These are phyloP conservation scores for Vombatus ursinus DNA, from an alignment of 2,113 vertebrate genomes.

Conservation along the genomic window DNA sequence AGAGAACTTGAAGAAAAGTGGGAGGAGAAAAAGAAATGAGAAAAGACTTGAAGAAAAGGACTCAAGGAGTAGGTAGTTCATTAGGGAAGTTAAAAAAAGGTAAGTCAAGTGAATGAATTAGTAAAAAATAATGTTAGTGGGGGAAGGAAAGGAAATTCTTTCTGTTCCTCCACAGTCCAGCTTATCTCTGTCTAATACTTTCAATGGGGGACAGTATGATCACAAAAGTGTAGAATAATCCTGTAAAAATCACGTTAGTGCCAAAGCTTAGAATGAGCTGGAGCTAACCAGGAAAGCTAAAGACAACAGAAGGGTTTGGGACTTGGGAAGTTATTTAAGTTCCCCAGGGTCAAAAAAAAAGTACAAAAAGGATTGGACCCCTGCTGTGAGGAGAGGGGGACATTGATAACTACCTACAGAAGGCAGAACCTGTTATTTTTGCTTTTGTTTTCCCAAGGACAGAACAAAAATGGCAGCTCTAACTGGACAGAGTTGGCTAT, in stretches of 20 bases:
- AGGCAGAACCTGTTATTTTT: not conserved
- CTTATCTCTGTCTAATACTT: not conserved
- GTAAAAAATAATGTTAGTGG: not conserved
- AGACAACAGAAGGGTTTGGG: not conserved
- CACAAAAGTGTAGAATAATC: not conserved
- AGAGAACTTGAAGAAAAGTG: too few relatives aligned
- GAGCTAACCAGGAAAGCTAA: not conserved
- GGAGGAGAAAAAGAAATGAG: too few relatives aligned
- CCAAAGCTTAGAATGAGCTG: not conserved
- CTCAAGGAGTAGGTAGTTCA: too few relatives aligned
- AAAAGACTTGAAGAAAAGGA: too few relatives aligned
- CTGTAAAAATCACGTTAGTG: not conserved
- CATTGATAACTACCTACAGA: not conserved
- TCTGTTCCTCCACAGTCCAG: not conserved
- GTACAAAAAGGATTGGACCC: not conserved
- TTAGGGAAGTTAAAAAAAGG: not conserved
- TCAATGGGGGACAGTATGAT: not conserved
- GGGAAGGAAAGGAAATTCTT: not conserved
- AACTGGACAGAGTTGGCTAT: not conserved
- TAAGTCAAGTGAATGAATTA: not conserved
- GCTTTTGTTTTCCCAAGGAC: not conserved
- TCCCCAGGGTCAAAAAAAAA: too few relatives aligned
- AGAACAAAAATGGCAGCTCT: not conserved
- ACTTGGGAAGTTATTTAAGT: too few relatives aligned
- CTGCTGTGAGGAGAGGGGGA: not conserved